Evolutionary conservation across 1,140 invertebrate genomes (phyloP).

Genomic region (Aphis craccivora): DNA sequence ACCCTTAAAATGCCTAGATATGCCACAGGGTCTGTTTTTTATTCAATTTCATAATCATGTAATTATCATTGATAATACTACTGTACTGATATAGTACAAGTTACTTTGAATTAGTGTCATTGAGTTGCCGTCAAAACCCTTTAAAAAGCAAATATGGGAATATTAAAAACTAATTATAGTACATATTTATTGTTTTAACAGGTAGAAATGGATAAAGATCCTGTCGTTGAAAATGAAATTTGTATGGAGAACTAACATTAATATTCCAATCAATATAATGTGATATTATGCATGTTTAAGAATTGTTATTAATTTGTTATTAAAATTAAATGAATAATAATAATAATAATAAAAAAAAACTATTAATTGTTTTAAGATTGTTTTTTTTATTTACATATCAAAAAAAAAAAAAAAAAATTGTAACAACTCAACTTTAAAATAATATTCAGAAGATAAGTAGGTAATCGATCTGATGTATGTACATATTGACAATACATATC

Average conservation of each 20-base stretch:
- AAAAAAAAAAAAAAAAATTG: too few species aligned
- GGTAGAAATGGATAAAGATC: constrained; percentile 26
- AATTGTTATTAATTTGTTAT: not conserved
- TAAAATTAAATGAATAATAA: not conserved
- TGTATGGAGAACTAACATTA: constrained; percentile 29
- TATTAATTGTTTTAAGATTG: too few species aligned
- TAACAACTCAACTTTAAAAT: too few species aligned
- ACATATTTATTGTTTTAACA: constrained; percentile 4
- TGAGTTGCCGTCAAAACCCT: not conserved
- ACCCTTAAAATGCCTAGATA: too few species aligned
- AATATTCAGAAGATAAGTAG: too few species aligned
- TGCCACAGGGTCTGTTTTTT: not conserved
- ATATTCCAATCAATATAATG: not conserved
- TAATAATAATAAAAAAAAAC: not conserved
- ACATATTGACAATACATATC: too few species aligned
- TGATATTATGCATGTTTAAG: constrained; percentile 5
- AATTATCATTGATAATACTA: not conserved
- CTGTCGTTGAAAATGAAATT: not conserved
- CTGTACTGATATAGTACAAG: not conserved
- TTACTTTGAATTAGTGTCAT: not conserved
- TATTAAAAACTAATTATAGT: not conserved
- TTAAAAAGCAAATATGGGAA: not conserved
- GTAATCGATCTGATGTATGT: too few species aligned
- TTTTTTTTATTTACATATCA: too few species aligned
- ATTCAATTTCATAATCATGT: not conserved